phyloP scores from a whole-genome alignment of 2,797 vertebrate genomes.

The Pagetopsis macropterus region DNA sequence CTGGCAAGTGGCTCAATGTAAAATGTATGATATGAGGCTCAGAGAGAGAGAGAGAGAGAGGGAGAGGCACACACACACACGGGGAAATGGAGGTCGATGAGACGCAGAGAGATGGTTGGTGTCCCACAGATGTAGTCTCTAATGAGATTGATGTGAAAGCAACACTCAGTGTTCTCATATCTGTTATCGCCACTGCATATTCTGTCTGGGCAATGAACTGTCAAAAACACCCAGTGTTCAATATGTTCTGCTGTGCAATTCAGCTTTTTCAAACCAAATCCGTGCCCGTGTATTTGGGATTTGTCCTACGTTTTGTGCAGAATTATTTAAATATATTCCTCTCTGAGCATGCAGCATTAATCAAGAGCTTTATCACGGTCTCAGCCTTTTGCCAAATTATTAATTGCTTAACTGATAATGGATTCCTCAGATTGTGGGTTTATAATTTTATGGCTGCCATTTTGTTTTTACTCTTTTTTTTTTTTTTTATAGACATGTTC shows the following conservation, averaged over 20 bases:
- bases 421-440: not conserved
- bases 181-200: slow-evolving; percentile 12
- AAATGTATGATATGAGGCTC: slow-evolving; percentile 55
- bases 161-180: slow-evolving; percentile 13
- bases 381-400: slow-evolving; percentile 2
- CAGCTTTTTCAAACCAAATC: slow-evolving; percentile 1
- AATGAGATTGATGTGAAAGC: slow-evolving; percentile 50
- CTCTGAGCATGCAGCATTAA: slow-evolving; percentile 3
- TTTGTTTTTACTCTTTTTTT: not conserved
- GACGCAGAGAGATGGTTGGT: slow-evolving; percentile 20
- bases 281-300: not conserved
- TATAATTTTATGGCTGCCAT: slow-evolving; percentile 3
- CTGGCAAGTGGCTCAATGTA: slow-evolving; percentile 52
- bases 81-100: slow-evolving; percentile 51
- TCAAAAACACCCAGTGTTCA: slow-evolving; percentile 4
- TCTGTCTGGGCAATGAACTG: slow-evolving; percentile 23
- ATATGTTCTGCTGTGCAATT: not conserved
- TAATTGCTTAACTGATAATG: slow-evolving; percentile 17
- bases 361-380: slow-evolving; percentile 13
- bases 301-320: slow-evolving; percentile 16
- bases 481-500: not conserved
- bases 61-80: slow-evolving; percentile 10
- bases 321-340: not conserved
- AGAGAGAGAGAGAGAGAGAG: slow-evolving; percentile 1
- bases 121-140: slow-evolving; percentile 41